Evolutionary conservation across 2,797 vertebrate species (phyloP).

Genomic region (Gouania willdenowi): DNA sequence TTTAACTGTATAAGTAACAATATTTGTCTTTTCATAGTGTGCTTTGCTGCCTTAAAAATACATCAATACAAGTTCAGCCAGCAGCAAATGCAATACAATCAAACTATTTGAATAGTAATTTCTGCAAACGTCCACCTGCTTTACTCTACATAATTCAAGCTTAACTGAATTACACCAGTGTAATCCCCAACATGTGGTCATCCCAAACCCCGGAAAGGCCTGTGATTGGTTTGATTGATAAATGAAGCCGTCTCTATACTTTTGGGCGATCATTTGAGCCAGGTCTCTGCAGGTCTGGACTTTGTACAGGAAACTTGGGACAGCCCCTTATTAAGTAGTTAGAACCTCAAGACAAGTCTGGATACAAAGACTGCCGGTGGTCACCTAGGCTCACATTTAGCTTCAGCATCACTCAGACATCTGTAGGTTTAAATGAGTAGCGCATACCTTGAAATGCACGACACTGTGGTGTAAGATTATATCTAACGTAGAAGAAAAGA

Average conservation of each 20-base stretch:
- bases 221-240: slow-evolving; percentile 82
- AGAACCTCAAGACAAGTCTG: slow-evolving; percentile 67
- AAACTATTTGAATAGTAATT: slow-evolving; percentile 56
- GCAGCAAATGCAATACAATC: slow-evolving; percentile 40
- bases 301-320: slow-evolving; percentile 93
- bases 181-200: slow-evolving; percentile 76
- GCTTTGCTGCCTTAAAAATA: slow-evolving; percentile 1
- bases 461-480: too few species aligned
- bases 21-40: not conserved
- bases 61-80: slow-evolving; percentile 28
- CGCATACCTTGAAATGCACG: too few species aligned
- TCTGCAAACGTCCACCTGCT: slow-evolving; percentile 51
- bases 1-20: too few species aligned
- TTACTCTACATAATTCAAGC: slow-evolving; percentile 51
- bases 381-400: slow-evolving; percentile 64
- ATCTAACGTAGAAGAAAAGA: too few species aligned
- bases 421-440: slow-evolving; percentile 32
- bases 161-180: slow-evolving; percentile 47
- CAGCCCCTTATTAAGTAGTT: slow-evolving; percentile 86
- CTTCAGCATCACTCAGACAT: slow-evolving; percentile 36
- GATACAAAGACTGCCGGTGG: slow-evolving; percentile 65
- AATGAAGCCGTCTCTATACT: slow-evolving; percentile 76
- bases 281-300: slow-evolving; percentile 85
- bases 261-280: slow-evolving; percentile 58
- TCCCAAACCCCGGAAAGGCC: slow-evolving; percentile 70